Evolutionary conservation across 1,140 invertebrate species (phyloP).

Genomic region (Atta cephalotes): DNA sequence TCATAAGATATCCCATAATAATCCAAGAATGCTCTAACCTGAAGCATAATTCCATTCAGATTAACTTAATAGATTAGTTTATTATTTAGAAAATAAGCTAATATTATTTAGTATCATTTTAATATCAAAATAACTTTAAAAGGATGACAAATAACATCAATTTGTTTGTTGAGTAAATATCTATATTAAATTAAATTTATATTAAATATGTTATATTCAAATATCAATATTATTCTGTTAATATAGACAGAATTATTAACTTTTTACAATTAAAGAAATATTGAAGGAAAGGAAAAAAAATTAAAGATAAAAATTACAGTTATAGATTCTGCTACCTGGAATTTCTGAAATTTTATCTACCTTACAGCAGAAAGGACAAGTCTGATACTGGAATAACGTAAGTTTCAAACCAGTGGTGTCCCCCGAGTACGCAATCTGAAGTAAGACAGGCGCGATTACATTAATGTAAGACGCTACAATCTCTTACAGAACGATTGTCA

Average conservation of each 20-base stretch:
- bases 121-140: too few species aligned
- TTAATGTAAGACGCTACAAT: not conserved
- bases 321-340: not conserved
- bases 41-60: slow-evolving; percentile 23
- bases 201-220: too few species aligned
- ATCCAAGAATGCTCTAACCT: slow-evolving; percentile 95
- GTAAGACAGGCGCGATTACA: slow-evolving; percentile 56
- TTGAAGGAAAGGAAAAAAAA: not conserved
- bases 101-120: too few species aligned
- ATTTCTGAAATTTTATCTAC: slow-evolving; percentile 80
- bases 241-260: not conserved
- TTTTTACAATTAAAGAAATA: not conserved
- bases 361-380: slow-evolving; percentile 99
- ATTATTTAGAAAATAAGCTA: not conserved
- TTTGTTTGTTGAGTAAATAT: not conserved
- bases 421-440: slow-evolving; percentile 88
- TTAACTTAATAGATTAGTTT: not conserved
- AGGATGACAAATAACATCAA: too few species aligned
- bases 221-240: too few species aligned
- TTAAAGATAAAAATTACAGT: not conserved
- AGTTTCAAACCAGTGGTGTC: slow-evolving; percentile 93
- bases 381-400: slow-evolving; percentile 98
- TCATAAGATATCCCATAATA: slow-evolving; percentile 98
- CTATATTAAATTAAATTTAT: not conserved
- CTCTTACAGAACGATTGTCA: not conserved